These are phyloP conservation scores for Bettongia penicillata DNA, from an alignment of 2,113 vertebrate species.

Conservation along the genomic window DNA sequence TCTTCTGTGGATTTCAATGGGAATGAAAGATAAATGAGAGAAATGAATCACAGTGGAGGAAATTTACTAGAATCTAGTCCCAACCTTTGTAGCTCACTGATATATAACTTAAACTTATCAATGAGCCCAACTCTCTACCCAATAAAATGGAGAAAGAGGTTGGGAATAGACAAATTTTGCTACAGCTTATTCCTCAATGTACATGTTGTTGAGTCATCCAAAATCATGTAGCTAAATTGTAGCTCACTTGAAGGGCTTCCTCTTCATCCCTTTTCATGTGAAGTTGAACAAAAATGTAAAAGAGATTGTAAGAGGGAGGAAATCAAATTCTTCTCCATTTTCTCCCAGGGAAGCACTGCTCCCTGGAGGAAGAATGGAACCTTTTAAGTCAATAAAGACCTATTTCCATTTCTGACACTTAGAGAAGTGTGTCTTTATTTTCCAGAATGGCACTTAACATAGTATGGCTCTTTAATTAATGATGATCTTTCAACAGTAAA, in stretches of 20 bases:
- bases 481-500: conserved; percentile 6
- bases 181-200: not conserved
- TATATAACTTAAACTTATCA: not conserved
- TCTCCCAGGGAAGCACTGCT: not conserved
- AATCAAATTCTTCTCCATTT: not conserved
- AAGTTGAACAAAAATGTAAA: not conserved
- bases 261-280: not conserved
- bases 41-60: not conserved
- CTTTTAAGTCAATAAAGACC: not conserved
- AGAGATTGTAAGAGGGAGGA: not conserved
- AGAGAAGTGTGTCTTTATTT: not conserved
- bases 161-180: not conserved
- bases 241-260: not conserved
- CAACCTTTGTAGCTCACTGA: not conserved
- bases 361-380: not conserved
- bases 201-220: not conserved
- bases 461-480: conserved; percentile 7
- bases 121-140: not conserved
- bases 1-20: not conserved
- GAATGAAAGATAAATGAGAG: not conserved
- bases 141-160: not conserved
- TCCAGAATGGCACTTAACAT: not conserved
- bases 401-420: not conserved
- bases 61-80: not conserved
- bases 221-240: not conserved